Evolutionary conservation across 2,888 invertebrate species (phyloP).

Genomic region (Zele albiditarsus): DNA sequence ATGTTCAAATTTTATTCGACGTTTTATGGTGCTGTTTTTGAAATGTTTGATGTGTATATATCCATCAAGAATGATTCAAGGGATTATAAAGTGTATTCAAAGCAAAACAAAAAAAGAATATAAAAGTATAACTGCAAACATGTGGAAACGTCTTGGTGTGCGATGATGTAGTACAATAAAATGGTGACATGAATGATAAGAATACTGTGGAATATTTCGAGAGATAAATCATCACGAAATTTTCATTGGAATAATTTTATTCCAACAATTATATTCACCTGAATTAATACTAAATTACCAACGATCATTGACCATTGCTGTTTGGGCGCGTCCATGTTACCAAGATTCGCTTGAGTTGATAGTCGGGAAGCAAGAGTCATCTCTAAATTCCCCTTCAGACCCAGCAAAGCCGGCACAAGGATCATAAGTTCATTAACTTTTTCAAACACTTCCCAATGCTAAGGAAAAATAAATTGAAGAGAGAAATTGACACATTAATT

Average conservation of each 20-base stretch:
- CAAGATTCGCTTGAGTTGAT: constrained; percentile 92
- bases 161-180: constrained; percentile 3
- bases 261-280: constrained; percentile 77
- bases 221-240: constrained; percentile 19
- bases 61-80: background rate
- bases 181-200: constrained; percentile 47
- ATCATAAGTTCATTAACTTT: constrained; percentile 83
- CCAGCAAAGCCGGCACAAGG: constrained; percentile 86
- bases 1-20: background rate
- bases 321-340: constrained; percentile 81
- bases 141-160: constrained; percentile 22
- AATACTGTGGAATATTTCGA: constrained; percentile 30
- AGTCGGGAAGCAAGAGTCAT: constrained; percentile 97
- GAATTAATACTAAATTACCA: constrained; percentile 84
- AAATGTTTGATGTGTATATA: background rate
- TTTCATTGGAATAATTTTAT: background rate
- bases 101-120: background rate
- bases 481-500: too few relatives aligned
- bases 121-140: constrained; percentile 48
- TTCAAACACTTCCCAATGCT: constrained; percentile 84
- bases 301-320: constrained; percentile 80
- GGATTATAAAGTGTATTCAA: background rate
- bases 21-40: background rate
- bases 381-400: constrained; percentile 94
- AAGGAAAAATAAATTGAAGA: constrained; percentile 57